Percentiles rank a stretch among this genome's conserved stretches.
Evolutionary conservation across 2,888 invertebrate species (phyloP).

Genomic region (Cylindroiulus punctatus): DNA sequence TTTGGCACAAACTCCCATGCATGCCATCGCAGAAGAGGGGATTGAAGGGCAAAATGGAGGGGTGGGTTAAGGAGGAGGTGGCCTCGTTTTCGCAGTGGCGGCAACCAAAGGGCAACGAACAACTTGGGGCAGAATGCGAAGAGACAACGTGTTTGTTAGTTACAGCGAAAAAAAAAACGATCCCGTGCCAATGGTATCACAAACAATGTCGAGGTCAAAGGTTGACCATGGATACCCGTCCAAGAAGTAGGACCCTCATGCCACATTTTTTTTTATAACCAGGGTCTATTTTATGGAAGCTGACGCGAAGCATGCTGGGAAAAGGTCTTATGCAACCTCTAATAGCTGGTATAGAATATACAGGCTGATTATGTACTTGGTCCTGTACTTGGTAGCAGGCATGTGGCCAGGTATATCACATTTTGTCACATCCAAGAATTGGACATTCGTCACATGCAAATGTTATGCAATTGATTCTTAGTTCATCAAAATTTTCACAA

Average conservation of each 20-base stretch:
- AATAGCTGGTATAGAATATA: too few species aligned
- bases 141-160: slow-evolving; percentile 42
- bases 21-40: slow-evolving; percentile 34
- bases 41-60: neutral
- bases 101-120: slow-evolving; percentile 38
- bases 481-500: too few species aligned
- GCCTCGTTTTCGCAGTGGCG: neutral
- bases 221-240: slow-evolving; percentile 7
- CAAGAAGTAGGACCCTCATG: neutral
- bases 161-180: slow-evolving; percentile 13
- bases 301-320: neutral
- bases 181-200: slow-evolving; percentile 42
- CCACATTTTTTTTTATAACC: neutral
- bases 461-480: too few species aligned
- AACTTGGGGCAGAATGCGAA: slow-evolving; percentile 30
- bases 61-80: neutral
- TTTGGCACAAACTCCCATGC: slow-evolving; percentile 42
- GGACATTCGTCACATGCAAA: too few species aligned
- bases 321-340: too few species aligned
- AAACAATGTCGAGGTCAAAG: slow-evolving; percentile 42
- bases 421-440: too few species aligned
- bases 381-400: too few species aligned
- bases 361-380: too few species aligned
- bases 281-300: neutral
- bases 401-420: too few species aligned